Evolutionary conservation across 2,888 invertebrate genomes (phyloP).

Genomic region (Orchesella flavescens): DNA sequence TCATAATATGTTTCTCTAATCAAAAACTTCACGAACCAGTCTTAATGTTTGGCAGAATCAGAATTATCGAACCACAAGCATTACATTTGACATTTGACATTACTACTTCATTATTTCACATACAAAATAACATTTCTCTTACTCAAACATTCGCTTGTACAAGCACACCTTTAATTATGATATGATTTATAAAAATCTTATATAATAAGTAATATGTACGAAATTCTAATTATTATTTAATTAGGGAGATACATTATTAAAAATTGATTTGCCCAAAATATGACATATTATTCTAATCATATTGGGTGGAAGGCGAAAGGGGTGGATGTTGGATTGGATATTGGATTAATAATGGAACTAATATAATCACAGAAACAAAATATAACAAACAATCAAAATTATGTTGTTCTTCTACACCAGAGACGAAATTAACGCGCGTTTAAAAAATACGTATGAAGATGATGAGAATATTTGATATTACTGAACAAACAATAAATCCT

Average conservation of each 20-base stretch:
- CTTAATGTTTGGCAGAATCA: constrained; percentile 33
- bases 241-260: too few relatives aligned
- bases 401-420: too few relatives aligned
- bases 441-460: neutral
- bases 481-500: neutral
- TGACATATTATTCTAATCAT: too few relatives aligned
- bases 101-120: too few relatives aligned
- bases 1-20: too few relatives aligned
- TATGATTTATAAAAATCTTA: too few relatives aligned
- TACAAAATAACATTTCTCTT: too few relatives aligned
- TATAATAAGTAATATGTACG: too few relatives aligned
- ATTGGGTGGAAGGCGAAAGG: too few relatives aligned
- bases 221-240: neutral
- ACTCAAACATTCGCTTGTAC: neutral
- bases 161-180: neutral
- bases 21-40: constrained; percentile 17
- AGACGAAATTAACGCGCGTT: neutral
- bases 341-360: too few relatives aligned
- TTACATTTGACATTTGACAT: neutral
- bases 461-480: neutral
- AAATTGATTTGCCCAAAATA: too few relatives aligned
- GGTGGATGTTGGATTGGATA: too few relatives aligned
- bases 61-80: constrained; percentile 5
- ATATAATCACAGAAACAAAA: constrained; percentile 2
- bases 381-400: neutral